A percentile compares a stretch with the other conserved stretches of the same genome.
These are phyloP conservation scores for Cryptoblepharus egeriae DNA, from an alignment of 2,797 vertebrate genomes.

Conservation along the genomic window DNA sequence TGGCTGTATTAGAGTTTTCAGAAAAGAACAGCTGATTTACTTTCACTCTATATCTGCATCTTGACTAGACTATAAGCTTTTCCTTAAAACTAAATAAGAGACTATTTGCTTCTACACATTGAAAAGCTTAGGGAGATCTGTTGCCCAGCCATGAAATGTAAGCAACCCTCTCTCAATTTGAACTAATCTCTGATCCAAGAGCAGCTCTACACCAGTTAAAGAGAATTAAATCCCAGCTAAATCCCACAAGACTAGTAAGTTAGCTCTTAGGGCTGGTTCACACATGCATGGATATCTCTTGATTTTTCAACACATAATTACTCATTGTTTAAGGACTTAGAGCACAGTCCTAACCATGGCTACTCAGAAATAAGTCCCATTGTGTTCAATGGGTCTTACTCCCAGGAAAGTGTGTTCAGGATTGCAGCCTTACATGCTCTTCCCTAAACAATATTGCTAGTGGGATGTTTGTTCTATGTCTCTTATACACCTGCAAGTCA, in stretches of 20 bases:
- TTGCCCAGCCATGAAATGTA: background rate
- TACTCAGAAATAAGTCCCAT: too few relatives aligned
- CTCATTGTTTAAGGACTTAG: background rate
- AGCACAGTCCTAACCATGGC: too few relatives aligned
- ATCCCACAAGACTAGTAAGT: background rate
- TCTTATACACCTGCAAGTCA: background rate
- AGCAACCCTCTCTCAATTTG: background rate
- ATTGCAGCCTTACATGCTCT: too few relatives aligned
- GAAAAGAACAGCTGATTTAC: background rate
- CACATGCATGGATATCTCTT: background rate
- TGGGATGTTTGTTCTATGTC: too few relatives aligned
- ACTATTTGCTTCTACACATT: background rate
- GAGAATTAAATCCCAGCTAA: too few relatives aligned
- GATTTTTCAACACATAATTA: background rate
- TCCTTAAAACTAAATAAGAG: background rate
- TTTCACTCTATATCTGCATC: too few relatives aligned
- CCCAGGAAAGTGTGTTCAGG: too few relatives aligned
- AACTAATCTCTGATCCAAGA: background rate
- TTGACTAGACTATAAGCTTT: background rate
- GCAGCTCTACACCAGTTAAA: background rate
- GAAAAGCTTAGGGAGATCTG: background rate
- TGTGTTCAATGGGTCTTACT: too few relatives aligned
- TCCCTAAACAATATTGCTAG: background rate
- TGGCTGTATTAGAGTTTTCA: background rate
- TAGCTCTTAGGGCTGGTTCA: background rate